Conservation (phyloP, 1,140 invertebrate genomes). For the Dendroctonus valens region DNA sequence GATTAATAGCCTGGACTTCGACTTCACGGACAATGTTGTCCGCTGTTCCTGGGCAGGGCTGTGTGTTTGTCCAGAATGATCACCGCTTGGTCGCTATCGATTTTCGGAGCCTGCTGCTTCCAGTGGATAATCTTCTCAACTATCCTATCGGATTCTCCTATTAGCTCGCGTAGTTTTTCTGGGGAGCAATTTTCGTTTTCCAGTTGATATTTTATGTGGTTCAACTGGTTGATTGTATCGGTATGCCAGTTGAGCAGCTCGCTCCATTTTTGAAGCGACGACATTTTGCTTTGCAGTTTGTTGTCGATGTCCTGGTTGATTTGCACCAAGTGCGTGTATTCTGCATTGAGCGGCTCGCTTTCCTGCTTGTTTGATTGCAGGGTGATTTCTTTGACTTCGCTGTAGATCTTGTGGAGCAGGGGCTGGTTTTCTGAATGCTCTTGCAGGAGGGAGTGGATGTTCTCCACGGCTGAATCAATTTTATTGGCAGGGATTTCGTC, state of each 20-base stretch:
- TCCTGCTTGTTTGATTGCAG: slow-evolving; percentile 69
- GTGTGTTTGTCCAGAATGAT: slow-evolving; percentile 67
- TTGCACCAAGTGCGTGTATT: slow-evolving; percentile 69
- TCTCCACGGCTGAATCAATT: slow-evolving; percentile 74
- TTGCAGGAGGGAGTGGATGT: slow-evolving; percentile 74
- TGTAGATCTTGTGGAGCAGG: slow-evolving; percentile 70
- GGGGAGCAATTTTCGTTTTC: slow-evolving; percentile 66
- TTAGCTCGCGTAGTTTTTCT: slow-evolving; percentile 63
- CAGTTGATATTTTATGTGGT: slow-evolving; percentile 76
- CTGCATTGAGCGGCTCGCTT: slow-evolving; percentile 67
- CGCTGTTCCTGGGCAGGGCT: slow-evolving; percentile 66
- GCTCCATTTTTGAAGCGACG: slow-evolving; percentile 76
- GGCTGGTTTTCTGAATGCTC: slow-evolving; percentile 78
- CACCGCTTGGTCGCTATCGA: slow-evolving; percentile 62
- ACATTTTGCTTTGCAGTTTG: slow-evolving; percentile 72
- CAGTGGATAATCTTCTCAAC: slow-evolving; percentile 65
- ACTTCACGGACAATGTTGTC: slow-evolving; percentile 68
- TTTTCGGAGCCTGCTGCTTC: slow-evolving; percentile 64
- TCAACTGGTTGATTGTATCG: slow-evolving; percentile 76
- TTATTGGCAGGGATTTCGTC: slow-evolving; percentile 78
- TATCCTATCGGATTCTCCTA: slow-evolving; percentile 66
- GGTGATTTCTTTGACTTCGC: slow-evolving; percentile 77
- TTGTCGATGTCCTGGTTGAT: slow-evolving; percentile 77
- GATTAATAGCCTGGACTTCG: slow-evolving; percentile 63
- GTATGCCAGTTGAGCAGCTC: slow-evolving; percentile 79